Percentiles rank a stretch among this genome's conserved stretches.
These are phyloP conservation scores for Caenorhabditis imperialis DNA, from an alignment of 2,888 invertebrate species.

Conservation along the genomic window DNA sequence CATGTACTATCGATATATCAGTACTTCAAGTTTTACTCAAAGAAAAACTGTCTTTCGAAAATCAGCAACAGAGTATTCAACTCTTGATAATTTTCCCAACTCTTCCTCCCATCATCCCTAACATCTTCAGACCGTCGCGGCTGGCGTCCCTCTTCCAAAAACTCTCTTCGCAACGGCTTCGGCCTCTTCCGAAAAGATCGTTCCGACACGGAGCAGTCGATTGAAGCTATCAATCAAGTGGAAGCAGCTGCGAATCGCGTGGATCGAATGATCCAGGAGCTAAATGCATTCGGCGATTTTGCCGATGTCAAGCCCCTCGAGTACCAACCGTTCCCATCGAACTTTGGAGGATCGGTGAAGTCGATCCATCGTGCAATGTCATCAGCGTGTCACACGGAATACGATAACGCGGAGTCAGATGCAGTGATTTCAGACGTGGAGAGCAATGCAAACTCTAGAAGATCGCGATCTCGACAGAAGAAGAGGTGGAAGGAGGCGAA, in stretches of 20 bases:
- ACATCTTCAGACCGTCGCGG: constrained; percentile 48
- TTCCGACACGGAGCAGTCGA: constrained; percentile 41
- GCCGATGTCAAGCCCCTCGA: constrained; percentile 62
- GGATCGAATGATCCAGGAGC: constrained; percentile 74
- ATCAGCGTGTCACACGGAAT: constrained; percentile 76
- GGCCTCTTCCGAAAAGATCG: constrained; percentile 49
- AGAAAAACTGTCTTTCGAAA: neutral
- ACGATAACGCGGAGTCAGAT: constrained; percentile 75
- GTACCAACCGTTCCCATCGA: constrained; percentile 65
- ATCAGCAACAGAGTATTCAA: too few relatives aligned
- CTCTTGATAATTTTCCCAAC: too few relatives aligned
- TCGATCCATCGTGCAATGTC: constrained; percentile 63
- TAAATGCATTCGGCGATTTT: constrained; percentile 65
- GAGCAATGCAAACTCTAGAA: constrained; percentile 36
- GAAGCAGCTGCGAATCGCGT: constrained; percentile 74
- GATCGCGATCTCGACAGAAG: constrained; percentile 23
- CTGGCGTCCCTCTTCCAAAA: constrained; percentile 52
- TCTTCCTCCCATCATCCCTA: too few relatives aligned
- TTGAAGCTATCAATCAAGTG: constrained; percentile 61
- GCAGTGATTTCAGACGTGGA: constrained; percentile 58
- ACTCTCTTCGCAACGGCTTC: constrained; percentile 56
- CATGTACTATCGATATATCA: neutral
- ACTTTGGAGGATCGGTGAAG: constrained; percentile 55
- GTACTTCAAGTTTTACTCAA: neutral
- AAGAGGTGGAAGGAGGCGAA: constrained; percentile 27